Evolutionary conservation across 1,140 invertebrate genomes (phyloP).

Genomic region (Aphaenogaster floridana): DNA sequence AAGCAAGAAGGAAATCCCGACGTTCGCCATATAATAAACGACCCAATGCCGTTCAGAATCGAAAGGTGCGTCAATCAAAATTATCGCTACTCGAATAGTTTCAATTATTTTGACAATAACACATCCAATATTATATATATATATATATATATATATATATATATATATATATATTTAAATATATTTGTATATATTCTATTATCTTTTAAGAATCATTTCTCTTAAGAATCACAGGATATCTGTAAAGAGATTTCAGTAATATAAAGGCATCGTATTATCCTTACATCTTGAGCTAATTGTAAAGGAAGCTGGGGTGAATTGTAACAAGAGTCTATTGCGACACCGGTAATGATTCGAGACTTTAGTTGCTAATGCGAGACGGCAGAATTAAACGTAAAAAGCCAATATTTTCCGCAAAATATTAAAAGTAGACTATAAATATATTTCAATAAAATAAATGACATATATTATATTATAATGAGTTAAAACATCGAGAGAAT

Average conservation of each 20-base stretch:
- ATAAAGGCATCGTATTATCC: conserved; percentile 1
- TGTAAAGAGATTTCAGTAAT: neutral
- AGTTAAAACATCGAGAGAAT: neutral
- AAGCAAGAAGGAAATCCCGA: conserved; percentile 10
- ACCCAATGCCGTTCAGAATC: neutral
- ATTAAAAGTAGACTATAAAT: neutral
- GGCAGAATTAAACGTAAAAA: neutral
- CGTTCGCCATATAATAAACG: neutral
- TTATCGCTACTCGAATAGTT: neutral
- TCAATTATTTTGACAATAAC: neutral
- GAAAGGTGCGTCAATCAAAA: conserved; percentile 4
- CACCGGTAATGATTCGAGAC: neutral
- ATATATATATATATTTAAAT: neutral
- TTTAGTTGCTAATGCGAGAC: conserved; percentile 3
- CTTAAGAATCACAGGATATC: neutral
- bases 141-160: conserved; percentile 4
- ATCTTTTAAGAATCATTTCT: neutral
- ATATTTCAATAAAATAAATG: neutral
- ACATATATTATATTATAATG: neutral
- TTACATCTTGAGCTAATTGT: neutral
- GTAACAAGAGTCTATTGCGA: neutral
- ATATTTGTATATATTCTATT: neutral
- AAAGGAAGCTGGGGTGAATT: neutral
- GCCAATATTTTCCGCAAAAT: neutral
- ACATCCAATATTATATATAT: neutral